These are phyloP conservation scores for Ariopsis seemanni DNA, from an alignment of 2,113 vertebrate species.

Conservation along the genomic window DNA sequence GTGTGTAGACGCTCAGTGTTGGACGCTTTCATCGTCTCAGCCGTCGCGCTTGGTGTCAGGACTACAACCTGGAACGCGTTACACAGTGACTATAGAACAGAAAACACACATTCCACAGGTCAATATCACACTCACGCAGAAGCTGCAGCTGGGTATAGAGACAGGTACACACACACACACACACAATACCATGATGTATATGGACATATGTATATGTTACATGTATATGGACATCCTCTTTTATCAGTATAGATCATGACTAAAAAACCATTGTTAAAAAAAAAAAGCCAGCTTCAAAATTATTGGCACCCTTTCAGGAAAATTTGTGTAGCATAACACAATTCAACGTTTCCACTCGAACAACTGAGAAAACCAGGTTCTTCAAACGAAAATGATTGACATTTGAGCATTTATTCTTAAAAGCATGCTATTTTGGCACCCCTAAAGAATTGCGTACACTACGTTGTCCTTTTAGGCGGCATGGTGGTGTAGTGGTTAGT, in stretches of 20 bases:
- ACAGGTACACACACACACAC: slow-evolving; percentile 74
- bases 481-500: too few relatives aligned
- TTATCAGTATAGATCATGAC: neutral
- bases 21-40: slow-evolving; percentile 51
- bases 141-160: slow-evolving; percentile 71
- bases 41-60: slow-evolving; percentile 60
- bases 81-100: slow-evolving; percentile 73
- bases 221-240: neutral
- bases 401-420: neutral
- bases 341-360: neutral
- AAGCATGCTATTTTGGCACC: neutral
- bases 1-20: slow-evolving; percentile 62
- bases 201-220: too few relatives aligned
- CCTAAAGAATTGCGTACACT: neutral
- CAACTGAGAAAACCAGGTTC: neutral
- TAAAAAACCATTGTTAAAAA: neutral
- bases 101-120: slow-evolving; percentile 63
- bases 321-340: neutral
- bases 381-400: neutral
- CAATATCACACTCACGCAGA: slow-evolving; percentile 74
- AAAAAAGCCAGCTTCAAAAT: neutral
- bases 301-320: neutral
- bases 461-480: too few relatives aligned
- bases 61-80: slow-evolving; percentile 73
- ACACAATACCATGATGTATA: neutral